Evolutionary conservation across 2,113 vertebrate species (phyloP).

Genomic region (Perca fluviatilis): DNA sequence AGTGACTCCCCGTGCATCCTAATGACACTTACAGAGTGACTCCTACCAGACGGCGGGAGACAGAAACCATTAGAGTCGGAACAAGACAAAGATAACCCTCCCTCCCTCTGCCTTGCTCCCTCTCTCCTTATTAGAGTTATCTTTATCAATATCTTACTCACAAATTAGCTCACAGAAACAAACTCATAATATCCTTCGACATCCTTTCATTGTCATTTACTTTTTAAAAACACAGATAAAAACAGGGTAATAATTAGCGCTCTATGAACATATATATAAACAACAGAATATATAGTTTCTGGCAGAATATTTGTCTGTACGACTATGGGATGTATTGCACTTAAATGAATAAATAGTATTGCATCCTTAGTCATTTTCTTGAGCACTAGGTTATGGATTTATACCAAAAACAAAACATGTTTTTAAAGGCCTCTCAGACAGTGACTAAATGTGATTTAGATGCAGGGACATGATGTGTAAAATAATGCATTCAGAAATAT

Average conservation of each 20-base stretch:
- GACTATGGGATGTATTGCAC: too few species aligned
- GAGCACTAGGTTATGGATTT: not conserved
- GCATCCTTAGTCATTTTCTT: not conserved
- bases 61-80: constrained; percentile 48
- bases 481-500: not conserved
- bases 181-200: not conserved
- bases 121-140: constrained; percentile 19
- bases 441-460: not conserved
- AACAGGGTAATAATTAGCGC: too few species aligned
- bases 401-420: not conserved
- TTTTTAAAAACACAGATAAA: too few species aligned
- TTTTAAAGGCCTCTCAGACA: not conserved
- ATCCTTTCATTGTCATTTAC: too few species aligned
- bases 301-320: too few species aligned
- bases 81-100: constrained; percentile 35
- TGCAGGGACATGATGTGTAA: not conserved
- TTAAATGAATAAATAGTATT: too few species aligned
- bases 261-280: too few species aligned
- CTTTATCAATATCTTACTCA: constrained; percentile 27
- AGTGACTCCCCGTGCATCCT: constrained; percentile 59
- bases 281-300: too few species aligned
- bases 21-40: constrained; percentile 58
- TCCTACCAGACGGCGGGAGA: constrained; percentile 56
- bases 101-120: not conserved
- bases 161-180: constrained; percentile 34